Evolutionary conservation across 2,888 invertebrate genomes (phyloP).

Genomic region (Eristalis arbustorum): DNA sequence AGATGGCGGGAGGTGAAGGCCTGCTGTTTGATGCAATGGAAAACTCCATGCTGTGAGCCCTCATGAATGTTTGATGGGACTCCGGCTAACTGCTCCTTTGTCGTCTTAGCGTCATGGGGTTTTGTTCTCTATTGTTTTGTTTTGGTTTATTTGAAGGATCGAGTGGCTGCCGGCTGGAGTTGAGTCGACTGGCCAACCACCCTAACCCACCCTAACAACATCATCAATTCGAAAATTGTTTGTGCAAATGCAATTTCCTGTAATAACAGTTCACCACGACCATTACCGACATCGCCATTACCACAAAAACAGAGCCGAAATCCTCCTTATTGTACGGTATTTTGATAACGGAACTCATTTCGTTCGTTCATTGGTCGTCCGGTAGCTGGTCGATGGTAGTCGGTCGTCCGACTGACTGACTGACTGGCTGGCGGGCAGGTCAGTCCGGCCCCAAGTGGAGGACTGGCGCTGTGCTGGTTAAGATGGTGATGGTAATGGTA

Average conservation of each 20-base stretch:
- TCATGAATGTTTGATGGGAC: slow-evolving; percentile 35
- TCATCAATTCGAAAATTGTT: slow-evolving; percentile 69
- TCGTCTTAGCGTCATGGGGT: slow-evolving; percentile 20
- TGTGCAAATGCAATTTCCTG: slow-evolving; percentile 71
- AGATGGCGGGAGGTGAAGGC: neutral
- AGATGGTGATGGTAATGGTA: neutral
- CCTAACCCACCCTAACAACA: slow-evolving; percentile 24
- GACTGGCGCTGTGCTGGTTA: neutral
- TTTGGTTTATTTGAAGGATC: slow-evolving; percentile 38
- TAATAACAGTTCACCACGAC: slow-evolving; percentile 66
- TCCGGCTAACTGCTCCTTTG: slow-evolving; percentile 30
- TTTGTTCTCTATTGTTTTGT: slow-evolving; percentile 13
- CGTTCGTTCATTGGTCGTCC: slow-evolving; percentile 25
- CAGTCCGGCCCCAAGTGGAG: neutral
- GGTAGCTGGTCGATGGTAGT: neutral
- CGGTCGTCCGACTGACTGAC: neutral
- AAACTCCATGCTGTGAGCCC: neutral
- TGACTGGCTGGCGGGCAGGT: neutral
- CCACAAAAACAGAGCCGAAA: slow-evolving; percentile 60
- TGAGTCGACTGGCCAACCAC: neutral
- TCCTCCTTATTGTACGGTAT: slow-evolving; percentile 68
- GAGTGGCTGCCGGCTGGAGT: slow-evolving; percentile 11
- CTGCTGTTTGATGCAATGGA: neutral
- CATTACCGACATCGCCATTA: slow-evolving; percentile 65
- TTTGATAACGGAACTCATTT: slow-evolving; percentile 69